Base-by-base conservation (phyloP, 2,888 invertebrate species). In the Coelogynopora nodosa region DNA sequence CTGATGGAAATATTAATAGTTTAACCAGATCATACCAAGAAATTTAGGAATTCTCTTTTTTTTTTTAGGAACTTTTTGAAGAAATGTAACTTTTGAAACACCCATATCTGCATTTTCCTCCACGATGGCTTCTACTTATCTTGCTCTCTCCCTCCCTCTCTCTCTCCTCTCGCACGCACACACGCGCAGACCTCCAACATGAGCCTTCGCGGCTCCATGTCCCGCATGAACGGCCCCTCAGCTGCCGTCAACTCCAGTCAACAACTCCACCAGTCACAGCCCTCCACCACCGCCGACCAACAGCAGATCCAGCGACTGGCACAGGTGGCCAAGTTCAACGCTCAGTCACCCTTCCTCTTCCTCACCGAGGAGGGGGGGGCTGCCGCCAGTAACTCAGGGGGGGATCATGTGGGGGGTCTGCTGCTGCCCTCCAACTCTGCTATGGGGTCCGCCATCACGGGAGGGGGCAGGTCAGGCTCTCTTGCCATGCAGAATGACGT, bases 211-310 rank as follows among this genome's bases (percentile, higher is more conserved):
- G 49, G 49, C 49, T 49, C 49, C 49, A 49, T 49, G 49, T 5
- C 49, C 5, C 49, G 49, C 18, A 49, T 49, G 5, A 49, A 49
- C 18, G 49, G 49, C 18, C 5, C 5, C 5, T 5, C 5, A 49
- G 91, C 26, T 89, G 89, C 67, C 95, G 96, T 92, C 95, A 95
- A 88, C 94, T 95, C 89, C 23, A 5, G 23, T 5, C 2, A 18
- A 2, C 31, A 49, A 23, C n/a, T 18, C 49, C 67, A 1, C 74
- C 5, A 2, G 2, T 91, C 93, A 29, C 95, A 95, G 89, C 96
- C 96, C 0, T 97, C 95, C 92, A 96, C 96, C 92, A 96, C 97
- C 90, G 96, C 96, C 82, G 95, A 96, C 27, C 94, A 95, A 31
- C 94, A 95, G 89, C 93, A 96, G 88, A 94, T 95, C 93, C 96